Evolutionary conservation across 2,888 invertebrate species (phyloP), one percentile per base, ranked within the genome.

Genomic region (Arrhopalites spinosus): DNA sequence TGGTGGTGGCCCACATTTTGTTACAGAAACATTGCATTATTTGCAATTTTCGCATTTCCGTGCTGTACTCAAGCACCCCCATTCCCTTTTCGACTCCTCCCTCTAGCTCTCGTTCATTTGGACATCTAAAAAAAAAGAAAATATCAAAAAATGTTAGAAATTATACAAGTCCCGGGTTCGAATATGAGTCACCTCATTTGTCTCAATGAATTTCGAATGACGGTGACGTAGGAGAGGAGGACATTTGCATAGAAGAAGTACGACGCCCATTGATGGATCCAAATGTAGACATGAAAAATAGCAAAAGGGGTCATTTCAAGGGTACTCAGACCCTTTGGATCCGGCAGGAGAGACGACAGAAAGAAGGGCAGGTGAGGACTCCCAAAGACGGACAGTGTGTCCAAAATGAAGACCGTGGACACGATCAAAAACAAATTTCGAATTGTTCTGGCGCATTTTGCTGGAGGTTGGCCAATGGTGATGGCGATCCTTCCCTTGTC

Each of bases 1-100:
- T 67, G 1, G 67, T 23, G 13, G 23, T 67, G 20, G 29, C 23
- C 67, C 67, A 67, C n/a, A 67, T 43, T 20, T 43, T 43, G 20
- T 67, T 67, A 20, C n/a, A 29, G 45, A 36, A 5, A 3, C 5
- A 17, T 8, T 67, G 67, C 17, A 67, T 29, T 1, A 67, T 20
- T 11, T 67, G 30, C 20, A 45, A 29, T 1, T 23, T 25, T 13
- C 47, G 23, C n/a, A n/a, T n/a, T n/a, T n/a, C n/a, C n/a, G n/a
- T n/a, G n/a, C n/a, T n/a, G n/a, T n/a, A n/a, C n/a, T n/a, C n/a
- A n/a, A n/a, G n/a, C n/a, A n/a, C n/a, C n/a, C n/a, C n/a, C n/a
- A n/a, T n/a, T n/a, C n/a, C n/a, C n/a, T n/a, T n/a, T n/a, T n/a
- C n/a, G n/a, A n/a, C n/a, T n/a, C 17, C 50, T n/a, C 50, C 50